Base-by-base conservation (phyloP, 2,113 vertebrate genomes). In the Aphyosemion australe region DNA sequence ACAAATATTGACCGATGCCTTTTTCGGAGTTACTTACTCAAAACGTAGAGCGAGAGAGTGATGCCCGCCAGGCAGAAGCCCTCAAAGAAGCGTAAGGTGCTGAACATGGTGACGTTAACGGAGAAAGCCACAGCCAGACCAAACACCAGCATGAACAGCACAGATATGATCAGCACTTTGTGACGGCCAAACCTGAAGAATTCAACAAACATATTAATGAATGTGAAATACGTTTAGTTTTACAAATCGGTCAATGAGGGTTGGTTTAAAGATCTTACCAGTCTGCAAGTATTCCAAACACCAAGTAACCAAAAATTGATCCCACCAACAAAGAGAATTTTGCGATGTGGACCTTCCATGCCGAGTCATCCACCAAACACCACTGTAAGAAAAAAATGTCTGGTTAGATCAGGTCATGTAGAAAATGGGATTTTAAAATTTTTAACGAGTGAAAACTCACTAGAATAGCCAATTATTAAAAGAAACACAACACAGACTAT, bases 11-110 rank as follows among this genome's bases (percentile, higher is more conserved):
- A n/a, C n/a, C n/a, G n/a, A n/a, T n/a, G 47, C 32, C 34, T 39
- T 54, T 41, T 37, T 32, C 12, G 11, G 32, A 56, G 83, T 69
- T 42, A 97, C 97, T 98, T 87, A 99, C 97, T 90, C 76, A 98
- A 88, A 32, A 95, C 95, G 0, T 95, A 99, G 79, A 99, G 88
- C 8, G 95, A 96, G 41, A 99, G 95, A 13, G 90, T 92, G 83
- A 99, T 96, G 70, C 97, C 97, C 54, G 97, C 96, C 86, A 98
- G 92, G 87, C 96, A 97, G 89, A 99, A 99, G 55, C 97, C 97
- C 89, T 99, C 96, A 20, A 99, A 98, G 93, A 99, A 98, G 72
- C 97, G 94, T 89, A 99, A 92, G 18, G 96, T 98, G 95, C 95
- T 97, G 93, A 98, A 98, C 96, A 99, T 98, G n/a, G 95, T 94